Conservation (phyloP, 1,140 invertebrate species). For the Portunus trituberculatus region DNA sequence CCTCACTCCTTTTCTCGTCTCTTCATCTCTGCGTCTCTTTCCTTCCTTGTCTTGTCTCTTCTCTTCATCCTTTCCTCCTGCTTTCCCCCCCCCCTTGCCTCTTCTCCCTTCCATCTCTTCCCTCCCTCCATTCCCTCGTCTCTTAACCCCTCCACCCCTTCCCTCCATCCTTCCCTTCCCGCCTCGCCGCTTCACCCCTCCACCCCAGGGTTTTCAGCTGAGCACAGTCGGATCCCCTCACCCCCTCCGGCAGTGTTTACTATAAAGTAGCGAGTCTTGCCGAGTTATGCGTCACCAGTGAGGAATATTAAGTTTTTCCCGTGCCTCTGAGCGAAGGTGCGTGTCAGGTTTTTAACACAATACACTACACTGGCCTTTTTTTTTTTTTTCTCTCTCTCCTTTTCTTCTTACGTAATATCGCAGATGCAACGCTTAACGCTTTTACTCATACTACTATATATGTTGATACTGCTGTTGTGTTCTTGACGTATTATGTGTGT, state of each 20-base stretch:
- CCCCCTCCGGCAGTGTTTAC: background rate
- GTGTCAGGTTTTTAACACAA: background rate
- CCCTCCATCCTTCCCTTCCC: background rate
- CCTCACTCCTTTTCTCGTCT: background rate
- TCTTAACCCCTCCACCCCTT: background rate
- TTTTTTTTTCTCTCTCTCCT: background rate
- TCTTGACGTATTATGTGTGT: too few species aligned
- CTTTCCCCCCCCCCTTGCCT: background rate
- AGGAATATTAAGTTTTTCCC: background rate
- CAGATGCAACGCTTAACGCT: too few species aligned
- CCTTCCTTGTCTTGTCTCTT: background rate
- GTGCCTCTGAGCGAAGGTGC: background rate
- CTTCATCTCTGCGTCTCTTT: background rate
- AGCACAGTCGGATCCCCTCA: background rate
- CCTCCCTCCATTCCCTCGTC: background rate
- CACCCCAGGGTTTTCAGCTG: background rate
- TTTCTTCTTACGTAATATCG: too few species aligned
- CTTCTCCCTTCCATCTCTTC: background rate
- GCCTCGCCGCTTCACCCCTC: background rate
- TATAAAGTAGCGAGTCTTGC: conserved; percentile 12
- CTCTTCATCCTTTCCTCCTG: background rate
- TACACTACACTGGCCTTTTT: background rate
- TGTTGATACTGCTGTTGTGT: too few species aligned
- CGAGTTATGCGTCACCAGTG: background rate
- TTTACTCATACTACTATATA: too few species aligned